phyloP scores from a whole-genome alignment of 2,888 invertebrate species.

The Parnassius mnemosyne region DNA sequence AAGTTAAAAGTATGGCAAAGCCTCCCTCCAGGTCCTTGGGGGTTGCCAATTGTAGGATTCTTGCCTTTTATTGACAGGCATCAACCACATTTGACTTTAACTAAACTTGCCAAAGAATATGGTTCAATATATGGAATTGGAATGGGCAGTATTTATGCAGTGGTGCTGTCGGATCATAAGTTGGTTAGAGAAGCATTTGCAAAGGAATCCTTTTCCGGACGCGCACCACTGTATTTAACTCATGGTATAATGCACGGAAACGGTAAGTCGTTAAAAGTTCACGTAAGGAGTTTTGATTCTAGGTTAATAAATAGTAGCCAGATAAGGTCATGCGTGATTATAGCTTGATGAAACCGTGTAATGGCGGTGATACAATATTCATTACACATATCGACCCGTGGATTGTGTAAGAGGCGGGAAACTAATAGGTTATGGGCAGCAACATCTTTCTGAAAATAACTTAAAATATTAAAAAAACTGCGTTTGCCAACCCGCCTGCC shows the following conservation, averaged over 20 bases:
- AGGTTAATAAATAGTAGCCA: no score
- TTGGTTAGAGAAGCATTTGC: conserved; percentile 87
- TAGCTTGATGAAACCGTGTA: no score
- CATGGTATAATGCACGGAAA: conserved; percentile 93
- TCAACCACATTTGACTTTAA: conserved; percentile 86
- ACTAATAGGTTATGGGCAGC: no score
- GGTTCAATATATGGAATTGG: conserved; percentile 87
- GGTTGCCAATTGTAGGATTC: conserved; percentile 89
- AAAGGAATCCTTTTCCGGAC: conserved; percentile 85
- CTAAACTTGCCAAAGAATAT: conserved; percentile 83
- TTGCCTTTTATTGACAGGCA: conserved; percentile 85
- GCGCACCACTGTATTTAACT: conserved; percentile 90
- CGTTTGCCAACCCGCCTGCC: no score
- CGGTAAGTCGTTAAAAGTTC: conserved; percentile 79
- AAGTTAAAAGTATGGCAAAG: conserved; percentile 64
- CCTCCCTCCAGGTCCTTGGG: conserved; percentile 89
- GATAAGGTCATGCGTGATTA: no score
- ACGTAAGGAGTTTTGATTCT: no score
- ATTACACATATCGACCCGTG: not conserved
- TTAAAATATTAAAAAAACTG: no score
- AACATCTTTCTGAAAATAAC: no score
- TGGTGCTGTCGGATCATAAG: conserved; percentile 88
- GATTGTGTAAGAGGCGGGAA: not conserved
- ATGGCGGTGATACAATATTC: no score
- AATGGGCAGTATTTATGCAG: conserved; percentile 87